Percentiles rank a stretch among this genome's conserved stretches.
Evolutionary conservation across 2,113 vertebrate species (phyloP).

Genomic region (Gobio gobio): DNA sequence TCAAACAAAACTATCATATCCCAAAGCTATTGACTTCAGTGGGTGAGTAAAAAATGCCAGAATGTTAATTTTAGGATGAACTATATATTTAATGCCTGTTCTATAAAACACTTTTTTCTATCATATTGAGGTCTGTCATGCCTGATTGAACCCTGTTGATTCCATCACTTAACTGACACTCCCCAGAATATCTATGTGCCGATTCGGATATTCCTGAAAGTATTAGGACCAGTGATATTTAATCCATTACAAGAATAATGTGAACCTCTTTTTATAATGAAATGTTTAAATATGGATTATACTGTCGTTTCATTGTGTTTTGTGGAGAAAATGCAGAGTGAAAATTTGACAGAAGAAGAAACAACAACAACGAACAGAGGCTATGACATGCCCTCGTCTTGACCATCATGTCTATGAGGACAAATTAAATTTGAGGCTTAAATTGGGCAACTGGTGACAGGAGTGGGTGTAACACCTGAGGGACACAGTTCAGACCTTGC

Average conservation of each 20-base stretch:
- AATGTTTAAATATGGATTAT: slow-evolving; percentile 22
- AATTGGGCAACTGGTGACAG: slow-evolving; percentile 19
- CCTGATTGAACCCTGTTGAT: background rate
- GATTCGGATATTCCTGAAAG: background rate
- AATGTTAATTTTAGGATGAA: background rate
- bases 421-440: slow-evolving; percentile 15
- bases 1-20: background rate
- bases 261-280: slow-evolving; percentile 14
- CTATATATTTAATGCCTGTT: background rate
- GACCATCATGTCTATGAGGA: background rate
- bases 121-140: background rate
- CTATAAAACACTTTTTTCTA: background rate
- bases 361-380: background rate
- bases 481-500: slow-evolving; percentile 30
- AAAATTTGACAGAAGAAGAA: background rate
- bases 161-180: slow-evolving; percentile 11
- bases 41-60: background rate
- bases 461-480: slow-evolving; percentile 26
- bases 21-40: background rate
- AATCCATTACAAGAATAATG: slow-evolving; percentile 16
- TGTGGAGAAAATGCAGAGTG: background rate
- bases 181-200: background rate
- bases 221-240: slow-evolving; percentile 20
- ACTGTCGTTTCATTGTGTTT: background rate
- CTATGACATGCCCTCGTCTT: background rate